Evolutionary conservation across 2,113 vertebrate genomes (phyloP).

Genomic region (Abramis brama): DNA sequence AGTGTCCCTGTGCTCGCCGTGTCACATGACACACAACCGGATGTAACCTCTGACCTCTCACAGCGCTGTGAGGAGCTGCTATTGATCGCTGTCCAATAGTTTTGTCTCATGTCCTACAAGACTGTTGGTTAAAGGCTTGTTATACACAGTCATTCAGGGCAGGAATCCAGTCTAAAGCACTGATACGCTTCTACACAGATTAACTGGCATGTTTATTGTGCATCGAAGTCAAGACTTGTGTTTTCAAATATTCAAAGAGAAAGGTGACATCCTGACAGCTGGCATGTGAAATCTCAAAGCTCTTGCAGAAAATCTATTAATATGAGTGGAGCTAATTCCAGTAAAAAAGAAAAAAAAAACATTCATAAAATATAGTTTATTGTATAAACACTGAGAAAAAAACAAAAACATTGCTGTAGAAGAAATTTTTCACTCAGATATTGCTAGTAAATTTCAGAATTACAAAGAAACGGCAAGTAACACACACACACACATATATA

Average conservation of each 20-base stretch:
- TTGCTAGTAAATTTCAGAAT: too few relatives aligned
- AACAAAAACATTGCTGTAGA: too few relatives aligned
- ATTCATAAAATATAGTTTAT: too few relatives aligned
- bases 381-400: too few relatives aligned
- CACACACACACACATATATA: too few relatives aligned
- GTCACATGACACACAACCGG: conserved; percentile 15
- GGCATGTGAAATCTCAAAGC: too few relatives aligned
- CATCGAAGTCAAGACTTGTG: background rate
- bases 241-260: background rate
- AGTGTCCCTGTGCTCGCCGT: background rate
- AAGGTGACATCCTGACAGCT: background rate
- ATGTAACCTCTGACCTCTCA: conserved; percentile 17
- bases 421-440: too few relatives aligned
- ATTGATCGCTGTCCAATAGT: conserved; percentile 32
- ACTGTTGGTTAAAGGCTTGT: conserved; percentile 22
- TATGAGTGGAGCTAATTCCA: too few relatives aligned
- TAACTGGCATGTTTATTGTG: background rate
- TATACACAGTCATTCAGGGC: background rate
- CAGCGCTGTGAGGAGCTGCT: background rate
- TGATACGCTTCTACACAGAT: too few relatives aligned
- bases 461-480: too few relatives aligned
- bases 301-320: too few relatives aligned
- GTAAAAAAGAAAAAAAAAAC: too few relatives aligned
- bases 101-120: conserved; percentile 1
- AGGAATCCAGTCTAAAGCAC: background rate